Conservation (phyloP, 2,797 vertebrate species). For the Anisognathus igniventris region DNA sequence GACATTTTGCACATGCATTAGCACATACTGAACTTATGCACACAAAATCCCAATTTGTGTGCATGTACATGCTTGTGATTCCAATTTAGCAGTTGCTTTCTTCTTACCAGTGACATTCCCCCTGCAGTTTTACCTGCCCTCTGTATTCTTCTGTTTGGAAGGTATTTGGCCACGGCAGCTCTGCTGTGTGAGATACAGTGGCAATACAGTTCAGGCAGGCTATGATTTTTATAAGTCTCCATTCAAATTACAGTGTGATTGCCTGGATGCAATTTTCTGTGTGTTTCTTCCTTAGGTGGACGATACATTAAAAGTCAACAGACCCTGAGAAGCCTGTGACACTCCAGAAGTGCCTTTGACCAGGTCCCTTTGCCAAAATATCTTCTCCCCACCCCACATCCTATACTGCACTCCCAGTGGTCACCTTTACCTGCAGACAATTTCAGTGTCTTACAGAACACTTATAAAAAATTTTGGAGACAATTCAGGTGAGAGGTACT, state of each 20-base stretch:
- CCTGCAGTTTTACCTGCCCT: not conserved
- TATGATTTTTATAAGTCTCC: not conserved
- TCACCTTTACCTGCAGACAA: not conserved
- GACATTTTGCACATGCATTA: constrained; percentile 50
- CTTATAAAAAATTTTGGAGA: not conserved
- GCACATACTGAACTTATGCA: not conserved
- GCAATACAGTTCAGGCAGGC: not conserved
- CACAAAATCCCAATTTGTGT: constrained; percentile 1
- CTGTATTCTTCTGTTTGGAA: not conserved
- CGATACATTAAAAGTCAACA: not conserved
- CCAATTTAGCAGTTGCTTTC: not conserved
- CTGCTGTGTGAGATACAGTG: not conserved
- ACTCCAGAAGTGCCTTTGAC: not conserved
- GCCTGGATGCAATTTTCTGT: not conserved
- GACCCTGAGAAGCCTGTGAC: not conserved
- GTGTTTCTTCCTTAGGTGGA: not conserved
- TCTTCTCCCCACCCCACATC: not conserved
- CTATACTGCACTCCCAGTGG: not conserved
- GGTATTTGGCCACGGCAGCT: not conserved
- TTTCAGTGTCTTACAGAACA: not conserved
- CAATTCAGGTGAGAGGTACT: not conserved
- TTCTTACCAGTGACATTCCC: not conserved
- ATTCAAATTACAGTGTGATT: not conserved
- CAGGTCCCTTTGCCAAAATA: not conserved
- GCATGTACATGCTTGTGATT: not conserved